Evolutionary conservation across 2,888 invertebrate species (phyloP).

Genomic region (Acronicta alni): DNA sequence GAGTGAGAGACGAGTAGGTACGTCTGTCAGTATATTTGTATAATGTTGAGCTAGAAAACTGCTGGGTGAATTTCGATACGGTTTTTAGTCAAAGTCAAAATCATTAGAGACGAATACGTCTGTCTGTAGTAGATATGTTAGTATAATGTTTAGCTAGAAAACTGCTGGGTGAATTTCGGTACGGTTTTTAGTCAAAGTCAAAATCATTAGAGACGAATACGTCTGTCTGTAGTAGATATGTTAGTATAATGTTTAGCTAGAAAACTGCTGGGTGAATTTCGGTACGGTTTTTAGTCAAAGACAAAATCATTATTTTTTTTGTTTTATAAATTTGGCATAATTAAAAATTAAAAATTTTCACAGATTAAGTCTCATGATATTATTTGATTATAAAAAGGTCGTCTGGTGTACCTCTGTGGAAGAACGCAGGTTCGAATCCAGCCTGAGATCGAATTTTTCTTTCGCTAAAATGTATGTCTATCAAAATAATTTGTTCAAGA

Average conservation of each 20-base stretch:
- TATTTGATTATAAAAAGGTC: no score
- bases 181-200: no score
- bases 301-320: no score
- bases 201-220: background rate
- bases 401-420: no score
- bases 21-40: constrained; percentile 1
- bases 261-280: background rate
- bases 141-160: background rate
- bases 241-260: background rate
- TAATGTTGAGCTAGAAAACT: background rate
- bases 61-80: background rate
- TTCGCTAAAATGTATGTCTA: no score
- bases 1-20: background rate
- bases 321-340: no score
- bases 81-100: no score
- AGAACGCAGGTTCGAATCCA: no score
- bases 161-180: background rate
- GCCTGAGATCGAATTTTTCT: no score
- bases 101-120: background rate
- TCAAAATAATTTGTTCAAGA: no score
- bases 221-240: constrained; percentile 5
- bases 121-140: constrained; percentile 6
- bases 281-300: background rate
- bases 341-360: no score
- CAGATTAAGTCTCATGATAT: no score